Evolutionary conservation across 2,888 invertebrate genomes (phyloP).

Genomic region (Ferdinandea cuprea): DNA sequence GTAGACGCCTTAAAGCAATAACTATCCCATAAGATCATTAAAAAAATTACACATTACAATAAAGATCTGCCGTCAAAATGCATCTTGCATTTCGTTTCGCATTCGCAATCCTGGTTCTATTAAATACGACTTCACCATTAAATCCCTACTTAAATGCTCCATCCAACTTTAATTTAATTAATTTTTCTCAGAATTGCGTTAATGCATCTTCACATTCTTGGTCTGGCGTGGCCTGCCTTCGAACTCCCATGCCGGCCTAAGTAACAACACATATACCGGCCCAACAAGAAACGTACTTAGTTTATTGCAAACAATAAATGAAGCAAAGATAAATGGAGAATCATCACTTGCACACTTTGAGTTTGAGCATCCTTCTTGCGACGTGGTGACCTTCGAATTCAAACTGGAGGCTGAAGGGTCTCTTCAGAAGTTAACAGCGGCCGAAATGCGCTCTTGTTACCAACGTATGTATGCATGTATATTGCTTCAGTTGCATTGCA

Average conservation of each 20-base stretch:
- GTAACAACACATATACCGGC: slow-evolving; percentile 8
- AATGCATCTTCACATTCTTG: slow-evolving; percentile 63
- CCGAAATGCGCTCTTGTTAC: neutral
- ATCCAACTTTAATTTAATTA: slow-evolving; percentile 71
- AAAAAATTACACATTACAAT: slow-evolving; percentile 49
- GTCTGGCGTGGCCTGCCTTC: neutral
- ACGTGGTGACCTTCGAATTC: slow-evolving; percentile 62
- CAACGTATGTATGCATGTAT: neutral
- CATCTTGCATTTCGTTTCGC: slow-evolving; percentile 33
- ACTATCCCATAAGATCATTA: slow-evolving; percentile 36
- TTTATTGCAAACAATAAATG: slow-evolving; percentile 75
- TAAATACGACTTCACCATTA: slow-evolving; percentile 44
- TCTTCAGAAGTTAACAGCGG: slow-evolving; percentile 2
- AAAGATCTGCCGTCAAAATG: slow-evolving; percentile 47
- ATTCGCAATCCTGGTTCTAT: slow-evolving; percentile 34
- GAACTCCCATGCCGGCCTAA: neutral
- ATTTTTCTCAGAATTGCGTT: slow-evolving; percentile 77
- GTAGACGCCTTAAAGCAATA: slow-evolving; percentile 10
- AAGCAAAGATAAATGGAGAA: slow-evolving; percentile 68
- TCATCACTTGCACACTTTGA: slow-evolving; percentile 64
- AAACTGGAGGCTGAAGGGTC: slow-evolving; percentile 18
- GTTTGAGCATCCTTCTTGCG: slow-evolving; percentile 8
- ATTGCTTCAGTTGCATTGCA: slow-evolving; percentile 21
- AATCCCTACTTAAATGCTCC: slow-evolving; percentile 62
- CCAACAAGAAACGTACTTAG: slow-evolving; percentile 67